Conservation (phyloP, 1,140 invertebrate species). For the Brachionus asplanchnoidis region DNA sequence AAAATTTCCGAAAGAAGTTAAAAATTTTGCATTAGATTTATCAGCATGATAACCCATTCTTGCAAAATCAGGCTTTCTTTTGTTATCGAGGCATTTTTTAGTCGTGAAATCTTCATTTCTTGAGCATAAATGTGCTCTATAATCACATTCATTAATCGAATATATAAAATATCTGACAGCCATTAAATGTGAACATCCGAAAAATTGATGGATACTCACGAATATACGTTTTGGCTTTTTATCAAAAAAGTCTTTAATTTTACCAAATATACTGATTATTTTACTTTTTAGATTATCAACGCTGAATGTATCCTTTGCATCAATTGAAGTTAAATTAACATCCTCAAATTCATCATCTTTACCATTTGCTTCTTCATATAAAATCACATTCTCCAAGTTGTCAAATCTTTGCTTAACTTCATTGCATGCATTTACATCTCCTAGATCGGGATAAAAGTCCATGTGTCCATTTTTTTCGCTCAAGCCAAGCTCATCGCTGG, state of each 20-base stretch:
- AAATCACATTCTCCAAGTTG: constrained; percentile 32
- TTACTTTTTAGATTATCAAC: not conserved
- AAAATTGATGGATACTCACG: constrained; percentile 10
- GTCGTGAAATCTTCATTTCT: not conserved
- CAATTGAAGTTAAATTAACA: not conserved
- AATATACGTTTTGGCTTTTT: not conserved
- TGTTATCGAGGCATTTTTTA: not conserved
- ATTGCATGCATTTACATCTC: constrained; percentile 12
- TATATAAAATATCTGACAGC: constrained; percentile 32
- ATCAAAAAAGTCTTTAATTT: not conserved
- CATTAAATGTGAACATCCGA: constrained; percentile 36
- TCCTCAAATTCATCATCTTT: not conserved
- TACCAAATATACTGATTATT: not conserved
- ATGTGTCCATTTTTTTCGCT: constrained; percentile 23
- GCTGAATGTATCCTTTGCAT: not conserved
- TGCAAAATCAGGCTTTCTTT: not conserved
- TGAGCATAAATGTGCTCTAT: not conserved
- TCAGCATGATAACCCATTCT: constrained; percentile 34
- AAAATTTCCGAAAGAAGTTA: constrained; percentile 20
- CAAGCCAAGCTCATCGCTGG: constrained; percentile 9
- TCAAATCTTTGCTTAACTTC: not conserved
- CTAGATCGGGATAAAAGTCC: constrained; percentile 38
- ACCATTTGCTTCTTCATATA: constrained; percentile 2
- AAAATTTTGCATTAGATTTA: not conserved
- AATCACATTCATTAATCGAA: constrained; percentile 37